Conservation (phyloP, 2,888 invertebrate species). For the Agrotis ipsilon region DNA sequence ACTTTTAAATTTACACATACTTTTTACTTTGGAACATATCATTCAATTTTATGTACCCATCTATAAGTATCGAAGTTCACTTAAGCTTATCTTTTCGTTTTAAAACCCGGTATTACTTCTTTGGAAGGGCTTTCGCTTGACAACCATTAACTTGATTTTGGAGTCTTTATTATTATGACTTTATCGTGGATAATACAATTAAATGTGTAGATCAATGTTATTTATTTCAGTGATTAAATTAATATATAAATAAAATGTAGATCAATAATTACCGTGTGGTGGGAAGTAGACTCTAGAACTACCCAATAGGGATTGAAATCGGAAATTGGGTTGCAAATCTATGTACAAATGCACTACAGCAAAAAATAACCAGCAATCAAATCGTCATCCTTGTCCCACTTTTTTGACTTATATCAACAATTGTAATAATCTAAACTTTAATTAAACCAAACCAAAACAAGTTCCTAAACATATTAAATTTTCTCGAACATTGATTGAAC, state of each 20-base stretch:
- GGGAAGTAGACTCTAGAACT: not conserved
- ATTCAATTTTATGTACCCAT: conserved; percentile 46
- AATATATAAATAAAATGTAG: too few species aligned
- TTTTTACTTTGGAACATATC: conserved; percentile 59
- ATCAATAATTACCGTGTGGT: conserved; percentile 5
- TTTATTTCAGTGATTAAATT: too few species aligned
- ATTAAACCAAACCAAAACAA: conserved; percentile 13
- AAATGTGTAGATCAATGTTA: conserved; percentile 1
- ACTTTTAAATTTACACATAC: conserved; percentile 71
- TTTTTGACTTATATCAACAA: not conserved
- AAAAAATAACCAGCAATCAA: not conserved
- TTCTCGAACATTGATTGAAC: conserved; percentile 39
- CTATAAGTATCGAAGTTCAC: conserved; percentile 40
- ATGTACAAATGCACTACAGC: too few species aligned
- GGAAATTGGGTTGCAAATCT: not conserved
- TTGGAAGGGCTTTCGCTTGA: conserved; percentile 35
- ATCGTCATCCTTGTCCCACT: not conserved
- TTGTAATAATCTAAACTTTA: not conserved
- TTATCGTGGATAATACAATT: conserved; percentile 23
- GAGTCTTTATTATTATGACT: conserved; percentile 26
- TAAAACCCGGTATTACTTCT: conserved; percentile 41
- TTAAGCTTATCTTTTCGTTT: conserved; percentile 49
- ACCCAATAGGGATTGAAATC: not conserved
- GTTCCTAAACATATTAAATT: conserved; percentile 15
- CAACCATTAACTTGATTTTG: conserved; percentile 24